These are phyloP conservation scores for Eupeodes latifasciatus DNA, from an alignment of 2,888 invertebrate genomes.

Conservation along the genomic window DNA sequence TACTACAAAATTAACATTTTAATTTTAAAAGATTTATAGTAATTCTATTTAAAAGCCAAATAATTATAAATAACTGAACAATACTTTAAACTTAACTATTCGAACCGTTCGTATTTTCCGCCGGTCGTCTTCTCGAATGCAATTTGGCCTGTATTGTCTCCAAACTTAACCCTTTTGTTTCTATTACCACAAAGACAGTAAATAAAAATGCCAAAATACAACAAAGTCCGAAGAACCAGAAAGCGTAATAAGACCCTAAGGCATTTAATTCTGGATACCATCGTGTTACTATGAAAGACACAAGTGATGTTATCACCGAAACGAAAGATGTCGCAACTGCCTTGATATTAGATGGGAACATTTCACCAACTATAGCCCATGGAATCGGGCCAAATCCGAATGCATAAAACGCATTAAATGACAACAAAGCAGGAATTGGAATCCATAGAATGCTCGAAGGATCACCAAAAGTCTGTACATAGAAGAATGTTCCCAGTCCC, in stretches of 20 bases:
- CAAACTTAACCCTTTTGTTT: conserved; percentile 94
- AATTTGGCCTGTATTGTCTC: conserved; percentile 92
- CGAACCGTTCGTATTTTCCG: background rate
- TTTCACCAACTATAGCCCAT: conserved; percentile 93
- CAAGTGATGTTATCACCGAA: conserved; percentile 90
- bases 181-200: conserved; percentile 84
- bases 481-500: conserved; percentile 87
- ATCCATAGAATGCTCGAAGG: conserved; percentile 87
- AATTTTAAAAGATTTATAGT: background rate
- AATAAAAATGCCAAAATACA: conserved; percentile 88
- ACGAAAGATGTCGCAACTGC: conserved; percentile 90
- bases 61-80: background rate
- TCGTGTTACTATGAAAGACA: conserved; percentile 91
- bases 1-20: background rate
- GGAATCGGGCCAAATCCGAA: conserved; percentile 91
- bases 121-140: conserved; percentile 84
- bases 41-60: background rate
- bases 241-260: conserved; percentile 88
- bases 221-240: conserved; percentile 89
- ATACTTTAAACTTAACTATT: background rate
- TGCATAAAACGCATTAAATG: conserved; percentile 91
- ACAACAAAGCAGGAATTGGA: conserved; percentile 88
- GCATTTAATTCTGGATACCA: conserved; percentile 87
- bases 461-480: conserved; percentile 84
- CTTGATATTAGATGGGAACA: conserved; percentile 84